These are phyloP conservation scores for Hydrolagus colliei DNA, from an alignment of 2,797 vertebrate genomes.

Conservation along the genomic window DNA sequence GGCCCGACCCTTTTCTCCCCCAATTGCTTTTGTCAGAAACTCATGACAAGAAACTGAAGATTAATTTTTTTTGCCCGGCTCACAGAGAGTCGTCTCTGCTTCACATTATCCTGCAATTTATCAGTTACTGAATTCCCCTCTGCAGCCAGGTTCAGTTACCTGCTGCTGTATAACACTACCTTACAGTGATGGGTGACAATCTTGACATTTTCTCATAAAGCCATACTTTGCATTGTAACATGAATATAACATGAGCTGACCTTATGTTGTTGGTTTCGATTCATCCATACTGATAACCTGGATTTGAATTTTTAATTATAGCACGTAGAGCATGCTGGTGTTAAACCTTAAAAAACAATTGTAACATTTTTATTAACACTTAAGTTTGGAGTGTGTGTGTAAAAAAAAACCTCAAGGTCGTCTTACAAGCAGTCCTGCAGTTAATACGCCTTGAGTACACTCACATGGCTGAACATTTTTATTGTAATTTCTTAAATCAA, in stretches of 20 bases:
- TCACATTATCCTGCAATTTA: slow-evolving; percentile 1
- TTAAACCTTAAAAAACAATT: background rate
- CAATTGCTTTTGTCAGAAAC: background rate
- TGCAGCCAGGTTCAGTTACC: background rate
- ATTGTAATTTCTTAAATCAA: background rate
- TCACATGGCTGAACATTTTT: background rate
- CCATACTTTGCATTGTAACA: background rate
- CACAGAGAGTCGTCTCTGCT: background rate
- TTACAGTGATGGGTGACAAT: slow-evolving; percentile 1
- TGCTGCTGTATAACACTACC: background rate
- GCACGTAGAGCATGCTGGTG: background rate
- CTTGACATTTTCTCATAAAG: background rate
- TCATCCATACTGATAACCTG: background rate
- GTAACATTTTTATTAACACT: background rate
- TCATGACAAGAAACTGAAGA: background rate
- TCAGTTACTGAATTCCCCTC: slow-evolving; percentile 4
- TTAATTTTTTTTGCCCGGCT: background rate
- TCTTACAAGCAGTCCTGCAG: too few relatives aligned
- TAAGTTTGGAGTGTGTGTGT: too few relatives aligned
- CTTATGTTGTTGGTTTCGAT: background rate
- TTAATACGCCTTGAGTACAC: background rate
- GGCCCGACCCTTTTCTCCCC: background rate
- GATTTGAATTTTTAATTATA: slow-evolving; percentile 16
- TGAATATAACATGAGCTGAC: background rate
- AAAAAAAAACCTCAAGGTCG: too few relatives aligned